phyloP scores from a whole-genome alignment of 2,888 invertebrate genomes.

The Ophonus ardosiacus region DNA sequence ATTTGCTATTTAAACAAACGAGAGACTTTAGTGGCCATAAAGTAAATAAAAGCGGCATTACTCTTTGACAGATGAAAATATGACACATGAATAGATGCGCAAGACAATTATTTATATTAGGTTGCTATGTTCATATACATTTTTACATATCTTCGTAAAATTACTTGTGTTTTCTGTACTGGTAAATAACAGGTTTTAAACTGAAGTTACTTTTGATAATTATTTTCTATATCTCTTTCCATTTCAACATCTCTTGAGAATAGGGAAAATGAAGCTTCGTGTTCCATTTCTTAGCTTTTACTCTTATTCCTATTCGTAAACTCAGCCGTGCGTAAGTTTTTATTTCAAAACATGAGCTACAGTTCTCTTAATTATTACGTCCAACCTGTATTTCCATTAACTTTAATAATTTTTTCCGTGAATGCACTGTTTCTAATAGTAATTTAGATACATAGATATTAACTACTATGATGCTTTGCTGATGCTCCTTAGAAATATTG shows the following conservation, averaged over 20 bases:
- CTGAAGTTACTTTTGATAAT: background rate
- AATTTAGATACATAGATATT: constrained; percentile 41
- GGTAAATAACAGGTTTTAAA: background rate
- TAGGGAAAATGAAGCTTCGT: background rate
- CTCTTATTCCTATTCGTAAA: constrained; percentile 28
- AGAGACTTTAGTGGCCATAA: too few species aligned
- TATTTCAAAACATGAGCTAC: constrained; percentile 43
- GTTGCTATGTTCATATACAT: too few species aligned
- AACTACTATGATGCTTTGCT: constrained; percentile 14
- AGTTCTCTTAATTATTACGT: constrained; percentile 47
- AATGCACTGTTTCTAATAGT: constrained; percentile 40
- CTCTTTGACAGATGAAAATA: too few species aligned
- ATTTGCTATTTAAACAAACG: too few species aligned
- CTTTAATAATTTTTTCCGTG: constrained; percentile 46
- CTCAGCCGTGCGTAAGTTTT: constrained; percentile 42
- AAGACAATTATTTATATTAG: too few species aligned
- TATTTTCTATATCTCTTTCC: background rate
- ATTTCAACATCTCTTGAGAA: background rate
- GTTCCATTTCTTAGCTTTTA: background rate
- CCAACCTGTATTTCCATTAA: constrained; percentile 43
- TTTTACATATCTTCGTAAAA: background rate
- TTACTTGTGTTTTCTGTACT: background rate
- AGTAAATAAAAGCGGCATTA: too few species aligned
- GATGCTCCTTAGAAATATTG: constrained; percentile 17
- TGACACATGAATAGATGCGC: too few species aligned